Evolutionary conservation across 2,113 vertebrate species (phyloP), one percentile per base, ranked within the genome.

Genomic region (Panthera leo): DNA sequence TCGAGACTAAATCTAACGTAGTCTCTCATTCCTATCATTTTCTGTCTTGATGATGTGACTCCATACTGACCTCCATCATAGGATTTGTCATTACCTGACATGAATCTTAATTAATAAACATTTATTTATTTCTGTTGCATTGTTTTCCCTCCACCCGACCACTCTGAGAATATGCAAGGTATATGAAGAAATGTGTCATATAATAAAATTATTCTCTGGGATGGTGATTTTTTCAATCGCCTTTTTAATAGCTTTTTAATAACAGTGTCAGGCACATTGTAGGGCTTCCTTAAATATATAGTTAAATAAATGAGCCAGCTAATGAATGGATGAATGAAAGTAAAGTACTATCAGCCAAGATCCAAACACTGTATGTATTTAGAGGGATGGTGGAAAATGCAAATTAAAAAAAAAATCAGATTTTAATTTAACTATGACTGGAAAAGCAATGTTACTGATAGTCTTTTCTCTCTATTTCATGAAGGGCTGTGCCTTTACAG

Each of bases 391-490:
- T 36, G 6, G 51, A 82, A 94, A 83, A 71, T 7, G 5, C 25
- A 27, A 5, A 18, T 78, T 3, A 55, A 80, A 55, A 58, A 58
- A 58, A 6, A 58, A 58, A 58, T 23, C 1, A 21, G 25, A 68
- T 71, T 71, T 94, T 31, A 93, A 68, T 7, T 91, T 80, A 76
- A 48, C 25, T 76, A 76, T 55, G 25, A 3, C 25, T 53, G 45
- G 45, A 18, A 68, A 85, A 65, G 16, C 82, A 51, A 34, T 1
- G 23, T 39, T 93, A n/a, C 16, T 86, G 5, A 93, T 48, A 71
- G 25, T 82, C 31, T 78, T 31, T 92, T 92, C 34, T 89, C 45
- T 51, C 5, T 79, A 3, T 82, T 65, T 78, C 55, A 95, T 29
- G 14, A 71, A 68, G 12, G 45, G 11, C n/a, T 34, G 3, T 65